Evolutionary conservation across 1,140 invertebrate genomes (phyloP).

Genomic region (Mactra quadrangularis): DNA sequence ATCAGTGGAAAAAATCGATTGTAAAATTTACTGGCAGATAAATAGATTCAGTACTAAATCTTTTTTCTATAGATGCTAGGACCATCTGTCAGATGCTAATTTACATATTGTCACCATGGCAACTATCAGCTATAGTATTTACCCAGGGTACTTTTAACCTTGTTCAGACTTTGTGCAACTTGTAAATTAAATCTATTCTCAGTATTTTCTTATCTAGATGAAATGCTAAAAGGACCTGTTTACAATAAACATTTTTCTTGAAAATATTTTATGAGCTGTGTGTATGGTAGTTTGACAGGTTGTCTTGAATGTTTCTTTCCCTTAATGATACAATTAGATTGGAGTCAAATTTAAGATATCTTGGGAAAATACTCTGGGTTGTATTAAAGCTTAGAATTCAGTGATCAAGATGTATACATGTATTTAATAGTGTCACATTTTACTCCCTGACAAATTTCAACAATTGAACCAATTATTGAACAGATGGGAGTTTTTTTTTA

Average conservation of each 20-base stretch:
- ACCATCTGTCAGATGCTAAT: conserved; percentile 52
- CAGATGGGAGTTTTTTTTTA: too few relatives aligned
- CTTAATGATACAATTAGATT: conserved; percentile 3
- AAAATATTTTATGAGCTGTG: too few relatives aligned
- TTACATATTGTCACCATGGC: conserved; percentile 61
- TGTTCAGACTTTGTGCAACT: too few relatives aligned
- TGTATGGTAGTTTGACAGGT: too few relatives aligned
- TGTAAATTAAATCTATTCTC: too few relatives aligned
- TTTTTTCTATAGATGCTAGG: conserved; percentile 52
- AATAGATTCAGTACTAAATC: conserved; percentile 60
- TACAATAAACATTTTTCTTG: neutral
- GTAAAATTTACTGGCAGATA: conserved; percentile 60
- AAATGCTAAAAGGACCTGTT: too few relatives aligned
- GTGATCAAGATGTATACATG: conserved; percentile 26
- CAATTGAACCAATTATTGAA: too few relatives aligned
- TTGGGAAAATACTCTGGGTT: conserved; percentile 20
- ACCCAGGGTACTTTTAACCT: conserved; percentile 53
- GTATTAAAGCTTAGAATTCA: conserved; percentile 38
- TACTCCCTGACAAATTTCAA: too few relatives aligned
- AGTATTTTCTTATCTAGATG: conserved; percentile 18
- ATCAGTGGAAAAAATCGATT: conserved; percentile 45
- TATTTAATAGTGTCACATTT: conserved; percentile 38
- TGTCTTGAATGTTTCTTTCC: too few relatives aligned
- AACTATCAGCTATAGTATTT: conserved; percentile 61
- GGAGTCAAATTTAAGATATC: conserved; percentile 18